A percentile compares a stretch with the other conserved stretches of the same genome.
phyloP scores from a whole-genome alignment of 2,888 invertebrate species.

The Eustalomyia histrio region DNA sequence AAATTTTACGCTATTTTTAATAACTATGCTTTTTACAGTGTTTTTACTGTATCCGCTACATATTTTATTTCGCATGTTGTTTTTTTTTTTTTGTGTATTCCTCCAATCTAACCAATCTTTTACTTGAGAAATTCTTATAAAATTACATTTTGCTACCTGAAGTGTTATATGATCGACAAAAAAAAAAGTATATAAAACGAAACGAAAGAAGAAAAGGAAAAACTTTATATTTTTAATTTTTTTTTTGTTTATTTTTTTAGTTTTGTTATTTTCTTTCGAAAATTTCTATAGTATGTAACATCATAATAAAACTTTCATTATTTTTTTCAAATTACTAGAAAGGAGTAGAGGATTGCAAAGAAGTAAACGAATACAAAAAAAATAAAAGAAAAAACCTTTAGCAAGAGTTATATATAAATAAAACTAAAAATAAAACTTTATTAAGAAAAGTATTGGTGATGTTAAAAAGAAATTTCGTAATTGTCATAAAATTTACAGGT shows the following conservation, averaged over 20 bases:
- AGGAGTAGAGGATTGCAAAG: not conserved
- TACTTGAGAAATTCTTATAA: not conserved
- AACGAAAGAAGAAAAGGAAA: slow-evolving; percentile 4
- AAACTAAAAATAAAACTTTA: not conserved
- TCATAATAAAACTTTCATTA: slow-evolving; percentile 19
- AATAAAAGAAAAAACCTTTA: not conserved
- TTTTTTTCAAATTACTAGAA: not conserved
- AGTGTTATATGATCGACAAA: slow-evolving; percentile 32
- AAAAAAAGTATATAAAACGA: not conserved
- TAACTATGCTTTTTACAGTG: no score
- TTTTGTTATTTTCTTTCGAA: not conserved
- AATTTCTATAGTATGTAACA: not conserved
- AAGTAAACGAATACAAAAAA: not conserved
- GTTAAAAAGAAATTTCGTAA: not conserved
- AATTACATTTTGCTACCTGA: slow-evolving; percentile 33
- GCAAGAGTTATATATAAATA: slow-evolving; percentile 6
- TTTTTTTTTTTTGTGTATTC: not conserved
- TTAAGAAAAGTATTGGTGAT: not conserved
- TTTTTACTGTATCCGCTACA: not conserved
- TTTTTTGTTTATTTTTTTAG: slow-evolving; percentile 9
- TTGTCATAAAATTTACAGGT: no score
- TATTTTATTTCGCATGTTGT: not conserved
- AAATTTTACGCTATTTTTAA: no score
- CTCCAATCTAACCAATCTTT: not conserved
- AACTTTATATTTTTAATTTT: slow-evolving; percentile 4